Conservation (phyloP, 2,113 vertebrate genomes). For the Gnathonemus longibarbis region DNA sequence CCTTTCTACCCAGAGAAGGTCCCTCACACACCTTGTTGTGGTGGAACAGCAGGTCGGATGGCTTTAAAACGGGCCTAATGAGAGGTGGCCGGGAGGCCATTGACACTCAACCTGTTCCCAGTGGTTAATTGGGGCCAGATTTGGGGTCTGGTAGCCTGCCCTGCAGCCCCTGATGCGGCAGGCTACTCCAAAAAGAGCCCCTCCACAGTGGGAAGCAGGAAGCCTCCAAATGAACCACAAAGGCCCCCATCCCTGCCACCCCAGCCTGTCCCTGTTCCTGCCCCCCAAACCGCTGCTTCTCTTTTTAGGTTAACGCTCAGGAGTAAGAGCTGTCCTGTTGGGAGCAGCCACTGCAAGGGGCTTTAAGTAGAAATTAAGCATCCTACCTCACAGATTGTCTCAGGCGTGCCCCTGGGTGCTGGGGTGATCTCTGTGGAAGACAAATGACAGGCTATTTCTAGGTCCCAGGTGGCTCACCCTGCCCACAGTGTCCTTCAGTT, state of each 20-base stretch:
- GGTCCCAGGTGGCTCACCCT: conserved; percentile 45
- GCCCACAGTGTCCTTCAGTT: conserved; percentile 34
- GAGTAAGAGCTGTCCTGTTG: conserved; percentile 1
- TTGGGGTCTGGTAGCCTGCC: conserved; percentile 21
- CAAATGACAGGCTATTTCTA: conserved; percentile 63
- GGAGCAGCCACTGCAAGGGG: background rate
- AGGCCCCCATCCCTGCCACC: background rate
- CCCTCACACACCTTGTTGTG: conserved; percentile 59
- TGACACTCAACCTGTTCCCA: conserved; percentile 47
- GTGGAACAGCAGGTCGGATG: conserved; percentile 51
- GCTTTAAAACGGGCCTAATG: conserved; percentile 60
- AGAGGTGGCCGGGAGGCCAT: conserved; percentile 50
- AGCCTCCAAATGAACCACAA: background rate
- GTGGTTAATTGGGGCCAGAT: conserved; percentile 52
- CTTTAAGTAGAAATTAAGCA: conserved; percentile 42
- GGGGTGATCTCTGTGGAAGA: conserved; percentile 49
- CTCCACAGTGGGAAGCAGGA: background rate
- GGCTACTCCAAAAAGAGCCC: background rate
- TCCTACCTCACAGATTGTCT: conserved; percentile 37
- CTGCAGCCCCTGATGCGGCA: background rate
- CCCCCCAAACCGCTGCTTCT: background rate
- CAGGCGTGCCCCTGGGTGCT: conserved; percentile 27
- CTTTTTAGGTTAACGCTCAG: conserved; percentile 3
- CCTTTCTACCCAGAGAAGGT: conserved; percentile 45
- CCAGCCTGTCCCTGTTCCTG: background rate